These are phyloP conservation scores for Drosophila seguyi DNA, from an alignment of 1,140 invertebrate genomes.

Conservation along the genomic window DNA sequence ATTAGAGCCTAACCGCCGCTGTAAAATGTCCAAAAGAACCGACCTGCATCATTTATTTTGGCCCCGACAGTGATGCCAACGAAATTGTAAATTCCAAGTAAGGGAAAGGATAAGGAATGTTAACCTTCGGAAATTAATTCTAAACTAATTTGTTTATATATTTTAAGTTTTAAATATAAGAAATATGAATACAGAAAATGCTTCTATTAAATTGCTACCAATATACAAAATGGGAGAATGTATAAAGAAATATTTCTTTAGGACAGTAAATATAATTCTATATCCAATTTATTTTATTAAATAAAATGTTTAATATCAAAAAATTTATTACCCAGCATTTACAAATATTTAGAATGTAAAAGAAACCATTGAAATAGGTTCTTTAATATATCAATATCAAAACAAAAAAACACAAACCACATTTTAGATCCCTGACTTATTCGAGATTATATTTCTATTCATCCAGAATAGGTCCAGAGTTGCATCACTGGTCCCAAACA, in stretches of 20 bases:
- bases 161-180: background rate
- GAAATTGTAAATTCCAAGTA: background rate
- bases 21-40: conserved; percentile 19
- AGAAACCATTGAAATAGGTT: no score
- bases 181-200: background rate
- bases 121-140: background rate
- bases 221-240: no score
- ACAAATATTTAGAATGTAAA: no score
- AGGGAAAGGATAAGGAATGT: background rate
- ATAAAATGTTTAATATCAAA: no score
- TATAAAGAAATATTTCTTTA: no score
- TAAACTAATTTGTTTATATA: background rate
- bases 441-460: background rate
- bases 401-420: background rate
- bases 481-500: conserved; percentile 35
- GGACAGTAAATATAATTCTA: no score
- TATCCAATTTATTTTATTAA: no score
- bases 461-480: background rate
- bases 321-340: no score
- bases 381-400: no score
- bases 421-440: background rate
- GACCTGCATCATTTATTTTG: conserved; percentile 28
- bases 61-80: conserved; percentile 36
- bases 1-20: conserved; percentile 65
- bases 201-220: no score